A percentile compares a stretch with the other conserved stretches of the same genome.
Conservation (phyloP, 1,140 invertebrate genomes). For the Harpegnathos saltator region DNA sequence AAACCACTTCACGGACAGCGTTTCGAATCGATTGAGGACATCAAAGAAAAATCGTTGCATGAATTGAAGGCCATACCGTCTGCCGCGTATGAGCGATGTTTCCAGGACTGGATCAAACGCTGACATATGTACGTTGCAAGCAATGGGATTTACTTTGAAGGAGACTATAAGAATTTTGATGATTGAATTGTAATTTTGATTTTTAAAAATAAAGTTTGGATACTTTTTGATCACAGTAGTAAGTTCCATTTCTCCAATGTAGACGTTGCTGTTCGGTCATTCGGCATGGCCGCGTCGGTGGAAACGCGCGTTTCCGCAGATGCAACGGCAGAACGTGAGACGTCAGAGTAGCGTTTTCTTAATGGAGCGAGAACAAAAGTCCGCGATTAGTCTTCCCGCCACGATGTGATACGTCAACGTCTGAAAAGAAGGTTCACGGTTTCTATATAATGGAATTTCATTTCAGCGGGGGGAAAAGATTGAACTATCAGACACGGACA, state of each 20-base stretch:
- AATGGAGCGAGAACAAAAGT: background rate
- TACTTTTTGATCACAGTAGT: too few relatives aligned
- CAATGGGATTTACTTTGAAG: too few relatives aligned
- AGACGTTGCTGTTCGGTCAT: background rate
- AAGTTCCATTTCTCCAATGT: slow-evolving; percentile 10
- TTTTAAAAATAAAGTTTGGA: too few relatives aligned
- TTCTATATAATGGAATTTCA: slow-evolving; percentile 3
- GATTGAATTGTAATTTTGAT: too few relatives aligned
- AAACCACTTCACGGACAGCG: too few relatives aligned
- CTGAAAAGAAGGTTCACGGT: slow-evolving; percentile 26
- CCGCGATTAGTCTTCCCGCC: background rate
- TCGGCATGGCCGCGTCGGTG: background rate
- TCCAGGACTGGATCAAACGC: too few relatives aligned
- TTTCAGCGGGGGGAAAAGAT: slow-evolving; percentile 21
- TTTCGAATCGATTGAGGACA: too few relatives aligned
- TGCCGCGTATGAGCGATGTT: too few relatives aligned
- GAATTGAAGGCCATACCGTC: too few relatives aligned
- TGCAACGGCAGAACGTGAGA: slow-evolving; percentile 3
- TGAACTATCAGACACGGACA: slow-evolving; percentile 20
- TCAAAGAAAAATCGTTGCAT: too few relatives aligned
- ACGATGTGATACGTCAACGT: background rate
- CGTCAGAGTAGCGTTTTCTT: slow-evolving; percentile 8
- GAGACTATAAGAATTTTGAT: too few relatives aligned
- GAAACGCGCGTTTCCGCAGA: background rate
- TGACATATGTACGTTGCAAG: too few relatives aligned